Evolutionary conservation across 2,888 invertebrate genomes (phyloP).

Genomic region (Ganaspis brasiliensis): DNA sequence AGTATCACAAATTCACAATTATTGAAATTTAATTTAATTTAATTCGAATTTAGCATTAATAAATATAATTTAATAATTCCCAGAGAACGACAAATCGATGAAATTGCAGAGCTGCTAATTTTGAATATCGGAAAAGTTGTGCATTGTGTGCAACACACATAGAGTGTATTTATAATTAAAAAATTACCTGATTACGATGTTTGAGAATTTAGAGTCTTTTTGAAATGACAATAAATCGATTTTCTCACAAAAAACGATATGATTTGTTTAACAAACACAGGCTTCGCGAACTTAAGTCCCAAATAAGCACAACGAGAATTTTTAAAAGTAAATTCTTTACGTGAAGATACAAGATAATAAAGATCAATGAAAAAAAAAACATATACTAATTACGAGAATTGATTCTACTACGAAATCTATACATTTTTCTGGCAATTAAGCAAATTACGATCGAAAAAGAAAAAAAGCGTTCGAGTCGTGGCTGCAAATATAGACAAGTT

Average conservation of each 20-base stretch:
- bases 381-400: slow-evolving; percentile 20
- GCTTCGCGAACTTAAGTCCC: slow-evolving; percentile 1
- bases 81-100: not conserved
- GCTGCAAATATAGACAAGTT: not conserved
- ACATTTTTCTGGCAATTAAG: not conserved
- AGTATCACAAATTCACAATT: too few relatives aligned
- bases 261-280: slow-evolving; percentile 5
- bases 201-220: slow-evolving; percentile 16
- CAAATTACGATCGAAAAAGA: slow-evolving; percentile 20
- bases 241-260: not conserved
- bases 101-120: not conserved
- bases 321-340: slow-evolving; percentile 2
- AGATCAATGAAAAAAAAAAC: not conserved
- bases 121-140: not conserved
- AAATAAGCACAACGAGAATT: slow-evolving; percentile 31
- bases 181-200: slow-evolving; percentile 31
- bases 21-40: not conserved
- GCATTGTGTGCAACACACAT: slow-evolving; percentile 1
- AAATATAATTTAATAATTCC: not conserved
- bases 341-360: not conserved
- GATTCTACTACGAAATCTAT: slow-evolving; percentile 19
- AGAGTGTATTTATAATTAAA: not conserved
- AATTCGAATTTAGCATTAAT: too few relatives aligned
- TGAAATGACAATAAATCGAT: slow-evolving; percentile 17
- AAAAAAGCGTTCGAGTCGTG: slow-evolving; percentile 10